These are phyloP conservation scores for Apistogramma diplotaenia DNA, from an alignment of 2,113 vertebrate species.

Conservation along the genomic window DNA sequence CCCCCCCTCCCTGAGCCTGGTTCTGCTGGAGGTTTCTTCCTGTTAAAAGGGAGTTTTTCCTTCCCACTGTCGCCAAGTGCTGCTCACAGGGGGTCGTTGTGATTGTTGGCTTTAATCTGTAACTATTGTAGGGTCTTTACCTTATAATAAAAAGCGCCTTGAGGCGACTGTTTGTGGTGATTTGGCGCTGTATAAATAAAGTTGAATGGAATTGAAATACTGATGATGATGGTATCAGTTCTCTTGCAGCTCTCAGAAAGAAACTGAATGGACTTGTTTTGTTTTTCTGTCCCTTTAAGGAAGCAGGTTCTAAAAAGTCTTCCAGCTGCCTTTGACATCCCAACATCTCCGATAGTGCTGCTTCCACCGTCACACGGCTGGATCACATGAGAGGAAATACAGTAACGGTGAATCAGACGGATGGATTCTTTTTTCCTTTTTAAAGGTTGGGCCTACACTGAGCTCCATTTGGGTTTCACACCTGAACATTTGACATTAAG, in stretches of 20 bases:
- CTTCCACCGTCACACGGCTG: not conserved
- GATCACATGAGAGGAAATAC: not conserved
- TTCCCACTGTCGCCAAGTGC: too few relatives aligned
- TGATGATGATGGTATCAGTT: not conserved
- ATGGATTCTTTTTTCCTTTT: not conserved
- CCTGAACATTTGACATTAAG: not conserved
- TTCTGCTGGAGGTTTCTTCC: too few relatives aligned
- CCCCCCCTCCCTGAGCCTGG: too few relatives aligned
- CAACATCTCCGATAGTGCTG: not conserved
- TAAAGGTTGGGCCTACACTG: not conserved
- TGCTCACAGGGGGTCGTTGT: too few relatives aligned
- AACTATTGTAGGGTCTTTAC: too few relatives aligned
- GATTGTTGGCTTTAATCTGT: too few relatives aligned
- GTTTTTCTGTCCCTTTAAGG: not conserved
- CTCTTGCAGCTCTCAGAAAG: not conserved
- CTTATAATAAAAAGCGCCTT: too few relatives aligned
- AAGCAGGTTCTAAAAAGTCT: not conserved
- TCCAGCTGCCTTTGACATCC: not conserved
- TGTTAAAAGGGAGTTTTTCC: too few relatives aligned
- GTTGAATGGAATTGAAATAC: too few relatives aligned
- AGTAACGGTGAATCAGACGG: too few relatives aligned
- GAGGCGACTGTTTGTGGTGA: too few relatives aligned
- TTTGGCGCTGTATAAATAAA: too few relatives aligned
- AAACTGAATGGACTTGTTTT: not conserved
- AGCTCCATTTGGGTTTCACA: not conserved